Base-by-base conservation (phyloP, 2,797 vertebrate genomes). In the Danio aesculapii region DNA sequence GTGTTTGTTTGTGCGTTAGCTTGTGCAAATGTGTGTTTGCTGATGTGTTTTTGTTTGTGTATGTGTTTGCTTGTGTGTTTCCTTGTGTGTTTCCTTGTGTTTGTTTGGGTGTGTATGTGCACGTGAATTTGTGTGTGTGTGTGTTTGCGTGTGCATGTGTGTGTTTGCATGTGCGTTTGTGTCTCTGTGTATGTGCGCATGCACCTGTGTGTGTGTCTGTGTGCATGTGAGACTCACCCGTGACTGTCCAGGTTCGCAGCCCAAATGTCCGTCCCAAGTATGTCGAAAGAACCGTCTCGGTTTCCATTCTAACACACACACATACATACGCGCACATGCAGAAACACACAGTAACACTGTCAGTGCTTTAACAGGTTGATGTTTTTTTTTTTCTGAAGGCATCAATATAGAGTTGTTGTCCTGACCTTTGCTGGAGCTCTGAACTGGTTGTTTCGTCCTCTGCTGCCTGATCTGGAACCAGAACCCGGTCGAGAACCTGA, bases 201-300 rank as follows among this genome's bases (percentile, higher is more conserved):
- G 30, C 30, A 30, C 30, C 30, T 30, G 30, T 30, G 30, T 30
- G 1, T 30, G 30, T 30, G 30, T 30, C 30, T 30, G 30, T 3
- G 30, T 30, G 30, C 30, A 30, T 47, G 17, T 58, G n/a, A 52
- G 21, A 30, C 16, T 41, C 92, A 98, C 98, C 98, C 96, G 77
- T 93, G 95, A 50, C 96, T 96, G 69, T 98, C 97, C 67, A 97
- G 97, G 91, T 99, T 99, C 76, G 98, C 97, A 30, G 98, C 98
- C 98, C 98, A 99, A 90, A 99, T 99, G 87, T 99, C 97, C 0
- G 98, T 99, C 43, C 98, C 98, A 88, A 99, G 92, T 91, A 99
- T 96, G 92, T 99, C 97, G 59, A 97, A 92, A 49, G 95, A 94
- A 71, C 78, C 91, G 0, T 99, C 96, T 91, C 95, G 95, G 94